Base-by-base conservation (phyloP, 1,140 invertebrate species). In the Gonioctena quinquepunctata region DNA sequence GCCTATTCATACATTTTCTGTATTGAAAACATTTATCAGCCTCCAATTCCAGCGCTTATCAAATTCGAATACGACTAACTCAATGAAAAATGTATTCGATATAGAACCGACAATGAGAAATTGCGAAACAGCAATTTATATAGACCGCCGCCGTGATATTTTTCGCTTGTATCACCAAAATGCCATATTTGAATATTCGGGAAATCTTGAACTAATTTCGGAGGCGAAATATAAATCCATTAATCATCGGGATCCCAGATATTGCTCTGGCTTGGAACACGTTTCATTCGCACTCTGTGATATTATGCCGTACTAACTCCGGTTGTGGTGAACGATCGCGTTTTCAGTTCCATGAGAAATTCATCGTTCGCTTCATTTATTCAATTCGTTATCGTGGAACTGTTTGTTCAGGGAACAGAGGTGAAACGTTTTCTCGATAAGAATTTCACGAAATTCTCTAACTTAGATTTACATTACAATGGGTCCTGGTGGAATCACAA, bases 181-280 rank as follows among this genome's bases (percentile, higher is more conserved):
- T 26, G 63, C 49, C 21, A 28, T 52, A 54, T 66, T 54, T 52
- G 63, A 66, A 66, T 66, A 49, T 54, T 66, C 21, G 63, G 16
- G 16, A 66, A 56, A 66, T 66, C 63, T 66, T 66, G 49, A 66
- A 54, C 63, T 66, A 66, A 66, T 66, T 66, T 66, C 49, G 28
- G 11, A 18, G 13, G 33, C 42, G 63, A 49, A 66, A 66, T 66
- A 66, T 66, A 27, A 16, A 52, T 26, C 63, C 63, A 66, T 66
- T 66, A 56, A 66, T 66, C 63, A 66, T 66, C 7, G 22, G n/a
- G 19, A 54, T 16, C 48, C 16, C 42, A 26, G 59, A 61, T 61
- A 61, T 54, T 49, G 48, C 49, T 54, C 25, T 11, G 16, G 42
- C 18, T 23, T 22, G 48, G 13, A 25, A 18, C 63, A 66, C 63